Evolutionary conservation across 2,113 vertebrate genomes (phyloP).

Genomic region (Rhinopomastus cyanomelas): DNA sequence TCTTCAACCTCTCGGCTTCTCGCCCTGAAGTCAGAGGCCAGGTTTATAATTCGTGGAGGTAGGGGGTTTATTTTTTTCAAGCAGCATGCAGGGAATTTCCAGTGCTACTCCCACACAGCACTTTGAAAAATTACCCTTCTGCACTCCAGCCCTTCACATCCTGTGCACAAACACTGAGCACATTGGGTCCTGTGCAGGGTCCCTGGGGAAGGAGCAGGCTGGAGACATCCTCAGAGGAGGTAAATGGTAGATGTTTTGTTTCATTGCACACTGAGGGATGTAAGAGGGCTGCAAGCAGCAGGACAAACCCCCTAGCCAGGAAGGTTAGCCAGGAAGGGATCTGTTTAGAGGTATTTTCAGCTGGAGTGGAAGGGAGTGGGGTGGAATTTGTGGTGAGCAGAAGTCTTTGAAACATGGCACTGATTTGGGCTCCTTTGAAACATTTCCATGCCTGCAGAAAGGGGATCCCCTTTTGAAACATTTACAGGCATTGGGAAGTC

Average conservation of each 20-base stretch:
- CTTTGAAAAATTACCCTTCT: conserved; percentile 59
- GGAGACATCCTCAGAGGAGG: conserved; percentile 34
- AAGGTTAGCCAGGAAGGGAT: conserved; percentile 3
- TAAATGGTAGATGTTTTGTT: conserved; percentile 40
- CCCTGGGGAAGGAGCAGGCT: conserved; percentile 24
- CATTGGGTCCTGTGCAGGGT: not conserved
- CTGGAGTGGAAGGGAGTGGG: not conserved
- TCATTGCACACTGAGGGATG: not conserved
- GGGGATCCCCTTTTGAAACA: conserved; percentile 55
- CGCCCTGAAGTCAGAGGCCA: not conserved
- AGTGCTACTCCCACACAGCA: not conserved
- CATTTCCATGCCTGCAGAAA: not conserved
- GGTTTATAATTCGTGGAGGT: conserved; percentile 34
- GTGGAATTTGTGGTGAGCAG: conserved; percentile 12
- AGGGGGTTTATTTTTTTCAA: conserved; percentile 23
- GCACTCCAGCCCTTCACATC: conserved; percentile 39
- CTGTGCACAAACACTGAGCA: conserved; percentile 48
- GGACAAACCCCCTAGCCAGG: conserved; percentile 20
- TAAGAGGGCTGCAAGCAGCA: not conserved
- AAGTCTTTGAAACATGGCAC: conserved; percentile 50
- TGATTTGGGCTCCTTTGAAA: conserved; percentile 57
- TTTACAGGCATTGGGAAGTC: conserved; percentile 47
- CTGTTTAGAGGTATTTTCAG: conserved; percentile 53
- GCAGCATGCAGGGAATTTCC: conserved; percentile 36
- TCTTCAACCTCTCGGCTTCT: not conserved